Conservation (phyloP, 2,888 invertebrate species). For the Phania funesta region DNA sequence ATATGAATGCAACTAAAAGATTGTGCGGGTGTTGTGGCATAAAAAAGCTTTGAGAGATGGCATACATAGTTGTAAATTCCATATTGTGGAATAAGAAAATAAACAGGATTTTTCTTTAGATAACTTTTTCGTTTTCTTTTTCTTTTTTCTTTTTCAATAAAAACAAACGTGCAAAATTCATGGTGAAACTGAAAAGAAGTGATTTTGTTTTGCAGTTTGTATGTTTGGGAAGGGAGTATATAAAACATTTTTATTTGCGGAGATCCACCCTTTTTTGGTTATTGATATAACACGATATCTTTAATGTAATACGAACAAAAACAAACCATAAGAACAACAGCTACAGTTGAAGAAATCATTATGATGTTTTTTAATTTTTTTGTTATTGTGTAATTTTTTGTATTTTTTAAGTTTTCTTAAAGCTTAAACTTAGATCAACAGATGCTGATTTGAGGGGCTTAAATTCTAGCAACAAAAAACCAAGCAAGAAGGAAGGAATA, state of each 20-base stretch:
- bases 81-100: conserved; percentile 39
- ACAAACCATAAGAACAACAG: conserved; percentile 14
- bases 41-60: conserved; percentile 52
- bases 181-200: conserved; percentile 42
- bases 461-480: conserved; percentile 13
- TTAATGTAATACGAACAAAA: conserved; percentile 41
- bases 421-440: conserved; percentile 59
- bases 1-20: not conserved
- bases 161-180: conserved; percentile 64
- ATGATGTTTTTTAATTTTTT: not conserved
- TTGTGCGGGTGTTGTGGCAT: conserved; percentile 61
- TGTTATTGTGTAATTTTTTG: no score
- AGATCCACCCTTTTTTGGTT: conserved; percentile 80
- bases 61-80: conserved; percentile 67
- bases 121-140: conserved; percentile 19
- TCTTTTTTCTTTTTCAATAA: conserved; percentile 25
- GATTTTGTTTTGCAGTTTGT: conserved; percentile 24
- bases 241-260: conserved; percentile 70
- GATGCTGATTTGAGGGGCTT: conserved; percentile 60
- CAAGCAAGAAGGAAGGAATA: not conserved
- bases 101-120: conserved; percentile 54
- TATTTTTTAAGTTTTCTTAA: conserved; percentile 11
- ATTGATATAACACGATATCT: conserved; percentile 79
- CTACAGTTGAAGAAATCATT: conserved; percentile 51
- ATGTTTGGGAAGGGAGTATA: conserved; percentile 62